A percentile compares a stretch with the other conserved stretches of the same genome.
phyloP scores from a whole-genome alignment of 2,113 vertebrate species.

The Philantomba maxwellii region DNA sequence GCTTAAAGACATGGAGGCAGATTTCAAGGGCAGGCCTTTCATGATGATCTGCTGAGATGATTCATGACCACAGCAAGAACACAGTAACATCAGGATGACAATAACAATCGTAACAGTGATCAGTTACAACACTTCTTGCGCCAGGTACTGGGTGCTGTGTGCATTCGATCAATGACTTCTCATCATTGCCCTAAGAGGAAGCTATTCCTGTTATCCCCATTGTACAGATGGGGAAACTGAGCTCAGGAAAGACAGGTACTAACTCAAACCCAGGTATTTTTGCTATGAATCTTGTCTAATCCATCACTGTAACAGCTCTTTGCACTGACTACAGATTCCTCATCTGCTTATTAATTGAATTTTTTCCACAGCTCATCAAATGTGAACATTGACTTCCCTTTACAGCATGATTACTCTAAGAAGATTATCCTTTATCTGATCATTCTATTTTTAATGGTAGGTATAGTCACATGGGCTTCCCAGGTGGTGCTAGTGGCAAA shows the following conservation, averaged over 20 bases:
- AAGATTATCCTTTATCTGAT: background rate
- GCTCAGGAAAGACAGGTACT: background rate
- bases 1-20: background rate
- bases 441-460: background rate
- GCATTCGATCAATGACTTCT: background rate
- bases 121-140: background rate
- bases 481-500: background rate
- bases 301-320: background rate
- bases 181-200: background rate
- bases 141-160: fast-evolving
- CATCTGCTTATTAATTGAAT: background rate
- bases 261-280: background rate
- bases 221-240: background rate
- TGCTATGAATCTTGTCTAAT: background rate
- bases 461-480: background rate
- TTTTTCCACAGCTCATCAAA: background rate
- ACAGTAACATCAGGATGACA: background rate
- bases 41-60: background rate
- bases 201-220: no score
- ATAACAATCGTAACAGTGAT: background rate
- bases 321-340: background rate
- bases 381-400: background rate
- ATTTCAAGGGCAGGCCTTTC: background rate
- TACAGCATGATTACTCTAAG: background rate
- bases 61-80: background rate